Evolutionary conservation across 53 echinoderm and acorn worm genomes (phyloP).

Genomic region (Hippasteria phrygiana): DNA sequence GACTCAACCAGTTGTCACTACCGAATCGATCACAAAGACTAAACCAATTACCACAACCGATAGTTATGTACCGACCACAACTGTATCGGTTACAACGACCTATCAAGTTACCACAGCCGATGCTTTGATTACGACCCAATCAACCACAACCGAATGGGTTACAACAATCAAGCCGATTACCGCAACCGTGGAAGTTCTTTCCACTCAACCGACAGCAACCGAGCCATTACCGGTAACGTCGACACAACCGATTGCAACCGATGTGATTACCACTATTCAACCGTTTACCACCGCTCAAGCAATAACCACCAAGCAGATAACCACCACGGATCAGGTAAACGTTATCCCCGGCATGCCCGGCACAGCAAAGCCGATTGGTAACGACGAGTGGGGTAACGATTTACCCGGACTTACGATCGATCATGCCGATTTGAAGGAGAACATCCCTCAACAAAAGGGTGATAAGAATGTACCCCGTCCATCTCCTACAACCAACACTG

Average conservation of each 20-base stretch:
- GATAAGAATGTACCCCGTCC: neutral
- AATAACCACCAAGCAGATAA: neutral
- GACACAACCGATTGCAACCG: neutral
- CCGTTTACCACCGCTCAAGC: too few species aligned
- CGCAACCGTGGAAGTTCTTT: neutral
- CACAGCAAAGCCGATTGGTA: neutral
- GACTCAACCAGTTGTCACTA: neutral
- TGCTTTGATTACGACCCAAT: neutral
- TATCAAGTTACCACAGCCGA: neutral
- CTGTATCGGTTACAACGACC: constrained; percentile 17
- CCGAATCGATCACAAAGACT: constrained; percentile 5
- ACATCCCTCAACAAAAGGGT: neutral
- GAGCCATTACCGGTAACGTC: neutral
- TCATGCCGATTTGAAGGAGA: neutral
- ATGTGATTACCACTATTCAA: neutral
- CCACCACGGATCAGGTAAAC: neutral
- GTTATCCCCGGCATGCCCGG: neutral
- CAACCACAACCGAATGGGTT: neutral
- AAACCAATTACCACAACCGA: neutral
- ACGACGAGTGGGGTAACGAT: constrained; percentile 7
- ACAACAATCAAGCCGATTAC: neutral
- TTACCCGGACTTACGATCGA: neutral
- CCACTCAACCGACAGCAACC: neutral
- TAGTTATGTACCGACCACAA: neutral
- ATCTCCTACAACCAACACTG: neutral